Evolutionary conservation across 2,888 invertebrate genomes (phyloP).

Genomic region (Cephus pulcher): DNA sequence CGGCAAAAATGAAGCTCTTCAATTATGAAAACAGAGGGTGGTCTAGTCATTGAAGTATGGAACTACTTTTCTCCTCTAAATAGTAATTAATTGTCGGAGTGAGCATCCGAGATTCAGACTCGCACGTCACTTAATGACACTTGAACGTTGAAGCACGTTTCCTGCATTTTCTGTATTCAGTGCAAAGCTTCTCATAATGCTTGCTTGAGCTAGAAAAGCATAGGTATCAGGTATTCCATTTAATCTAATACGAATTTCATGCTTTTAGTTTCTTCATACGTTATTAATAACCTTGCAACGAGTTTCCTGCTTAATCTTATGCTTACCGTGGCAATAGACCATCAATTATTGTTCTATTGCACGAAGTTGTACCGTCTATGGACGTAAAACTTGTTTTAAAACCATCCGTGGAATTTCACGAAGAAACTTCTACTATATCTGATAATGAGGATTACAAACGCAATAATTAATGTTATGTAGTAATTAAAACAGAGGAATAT

Average conservation of each 20-base stretch:
- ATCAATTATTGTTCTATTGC: not conserved
- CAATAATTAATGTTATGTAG: not conserved
- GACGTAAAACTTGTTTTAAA: not conserved
- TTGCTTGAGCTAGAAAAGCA: not conserved
- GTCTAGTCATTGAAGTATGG: not conserved
- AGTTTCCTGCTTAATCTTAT: not conserved
- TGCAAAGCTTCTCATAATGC: not conserved
- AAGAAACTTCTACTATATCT: not conserved
- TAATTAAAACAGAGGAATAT: not conserved
- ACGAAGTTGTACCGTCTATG: not conserved
- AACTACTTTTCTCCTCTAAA: not conserved
- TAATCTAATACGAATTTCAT: conserved; percentile 45
- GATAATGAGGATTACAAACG: not conserved
- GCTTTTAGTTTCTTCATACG: conserved; percentile 39
- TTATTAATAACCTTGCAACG: conserved; percentile 40
- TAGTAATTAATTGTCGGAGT: not conserved
- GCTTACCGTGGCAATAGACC: not conserved
- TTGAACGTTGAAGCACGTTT: not conserved
- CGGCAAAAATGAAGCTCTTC: not conserved
- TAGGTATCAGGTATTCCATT: conserved; percentile 10
- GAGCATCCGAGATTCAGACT: not conserved
- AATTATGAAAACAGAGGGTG: not conserved
- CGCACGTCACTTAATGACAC: not conserved
- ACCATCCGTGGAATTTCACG: not conserved
- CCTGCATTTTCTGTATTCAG: not conserved